Base-by-base conservation (phyloP, 2,888 invertebrate genomes). In the Dione vanillae region DNA sequence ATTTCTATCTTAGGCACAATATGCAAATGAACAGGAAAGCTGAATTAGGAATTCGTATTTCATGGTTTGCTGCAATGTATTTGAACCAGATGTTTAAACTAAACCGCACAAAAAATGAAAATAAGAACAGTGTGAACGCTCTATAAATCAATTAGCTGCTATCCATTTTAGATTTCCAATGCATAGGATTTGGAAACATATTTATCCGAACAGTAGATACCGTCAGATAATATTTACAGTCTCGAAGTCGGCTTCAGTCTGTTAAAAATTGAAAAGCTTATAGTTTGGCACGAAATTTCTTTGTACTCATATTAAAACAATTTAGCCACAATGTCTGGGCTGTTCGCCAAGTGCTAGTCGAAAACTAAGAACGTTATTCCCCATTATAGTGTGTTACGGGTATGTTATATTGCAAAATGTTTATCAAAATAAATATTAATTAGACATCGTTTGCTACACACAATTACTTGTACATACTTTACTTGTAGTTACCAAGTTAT, bases 231-330 rank as follows among this genome's bases (percentile, higher is more conserved):
- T n/a, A 35, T 37, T n/a, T 10, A 5, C 19, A 41, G 19, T 19
- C 8, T 20, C 16, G 16, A 8, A 27, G 10, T 11, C 27, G 5
- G 27, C 27, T 19, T 20, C 20, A 14, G 20, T 59, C n/a, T 6
- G 20, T 41, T 41, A 43, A 10, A 43, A 59, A 1, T 20, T 43
- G n/a, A 20, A 10, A n/a, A 10, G 2, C 1, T 43, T 27, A 45
- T 27, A 61, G 14, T 45, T 61, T 61, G 61, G 61, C 61, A 45
- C 61, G 43, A 61, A 45, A 61, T 45, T 27, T 45, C n/a, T 61
- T 61, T 11, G 20, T 45, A 35, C n/a, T 20, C n/a, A 45, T 61
- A 3, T 27, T 61, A 27, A 45, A 61, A 61, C 61, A 45, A 45
- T 61, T 61, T 45, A 45, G 27, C 43, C 27, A 45, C 27, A 20